phyloP scores from a whole-genome alignment of 2,113 vertebrate genomes.

The Panthera uncia region DNA sequence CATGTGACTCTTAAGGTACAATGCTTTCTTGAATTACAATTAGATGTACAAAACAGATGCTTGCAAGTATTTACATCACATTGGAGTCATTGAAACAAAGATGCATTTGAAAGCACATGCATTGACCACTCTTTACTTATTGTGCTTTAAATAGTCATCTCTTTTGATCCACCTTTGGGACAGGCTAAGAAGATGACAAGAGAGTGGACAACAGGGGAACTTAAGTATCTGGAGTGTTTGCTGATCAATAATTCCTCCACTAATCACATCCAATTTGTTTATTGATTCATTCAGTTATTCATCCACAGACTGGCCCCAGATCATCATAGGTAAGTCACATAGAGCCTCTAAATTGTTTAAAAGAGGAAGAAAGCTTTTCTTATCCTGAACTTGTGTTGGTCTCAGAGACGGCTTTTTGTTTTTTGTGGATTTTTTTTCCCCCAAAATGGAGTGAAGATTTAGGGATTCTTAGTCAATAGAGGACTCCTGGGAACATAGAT shows the following conservation, averaged over 20 bases:
- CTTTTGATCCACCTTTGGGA: background rate
- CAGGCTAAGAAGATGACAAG: background rate
- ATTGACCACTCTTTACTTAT: background rate
- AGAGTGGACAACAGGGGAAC: fast-evolving
- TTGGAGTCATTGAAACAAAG: background rate
- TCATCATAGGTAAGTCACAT: background rate
- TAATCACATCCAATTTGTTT: too few relatives aligned
- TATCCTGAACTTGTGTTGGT: background rate
- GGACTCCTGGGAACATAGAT: background rate
- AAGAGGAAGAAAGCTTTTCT: background rate
- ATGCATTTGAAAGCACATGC: background rate
- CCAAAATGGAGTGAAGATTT: background rate
- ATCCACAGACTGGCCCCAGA: background rate
- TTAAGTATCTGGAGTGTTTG: background rate
- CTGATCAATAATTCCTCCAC: background rate
- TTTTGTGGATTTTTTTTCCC: too few relatives aligned
- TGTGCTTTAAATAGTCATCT: background rate
- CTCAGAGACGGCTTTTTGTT: background rate
- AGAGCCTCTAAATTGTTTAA: background rate
- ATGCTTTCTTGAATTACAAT: background rate
- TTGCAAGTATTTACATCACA: background rate
- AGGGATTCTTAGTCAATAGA: background rate
- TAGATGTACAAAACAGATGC: too few relatives aligned
- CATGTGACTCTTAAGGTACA: background rate
- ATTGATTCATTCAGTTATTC: background rate